phyloP scores from a whole-genome alignment of 2,888 invertebrate genomes.

The Mythimna loreyi region DNA sequence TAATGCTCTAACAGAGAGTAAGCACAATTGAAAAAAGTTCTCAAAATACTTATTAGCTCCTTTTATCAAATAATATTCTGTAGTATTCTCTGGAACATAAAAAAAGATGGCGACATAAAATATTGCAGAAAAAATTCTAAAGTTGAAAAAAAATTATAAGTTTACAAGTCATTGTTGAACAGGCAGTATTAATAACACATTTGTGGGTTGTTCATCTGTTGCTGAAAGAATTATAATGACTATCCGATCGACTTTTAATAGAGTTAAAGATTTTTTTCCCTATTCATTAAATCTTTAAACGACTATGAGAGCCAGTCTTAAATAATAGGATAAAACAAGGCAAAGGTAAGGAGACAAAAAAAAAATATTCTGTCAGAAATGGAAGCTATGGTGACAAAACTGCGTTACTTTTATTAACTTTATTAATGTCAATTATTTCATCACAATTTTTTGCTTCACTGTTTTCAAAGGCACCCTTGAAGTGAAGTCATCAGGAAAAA shows the following conservation, averaged over 20 bases:
- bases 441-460: too few relatives aligned
- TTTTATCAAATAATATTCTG: background rate
- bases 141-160: background rate
- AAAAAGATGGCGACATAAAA: background rate
- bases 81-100: background rate
- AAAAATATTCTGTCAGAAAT: too few relatives aligned
- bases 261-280: background rate
- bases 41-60: too few relatives aligned
- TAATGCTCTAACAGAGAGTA: background rate
- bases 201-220: slow-evolving; percentile 24
- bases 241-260: slow-evolving; percentile 39
- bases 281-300: too few relatives aligned
- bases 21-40: background rate
- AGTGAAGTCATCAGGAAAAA: too few relatives aligned
- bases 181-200: slow-evolving; percentile 22
- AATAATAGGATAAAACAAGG: too few relatives aligned
- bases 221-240: slow-evolving; percentile 42
- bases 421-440: too few relatives aligned
- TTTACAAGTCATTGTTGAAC: slow-evolving; percentile 16
- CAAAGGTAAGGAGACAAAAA: too few relatives aligned
- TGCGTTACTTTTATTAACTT: too few relatives aligned
- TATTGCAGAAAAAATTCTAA: slow-evolving; percentile 7
- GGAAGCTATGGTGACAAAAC: too few relatives aligned
- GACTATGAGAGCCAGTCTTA: too few relatives aligned
- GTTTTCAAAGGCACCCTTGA: too few relatives aligned